phyloP scores from a whole-genome alignment of 1,140 invertebrate genomes.

The Drosophila littoralis region DNA sequence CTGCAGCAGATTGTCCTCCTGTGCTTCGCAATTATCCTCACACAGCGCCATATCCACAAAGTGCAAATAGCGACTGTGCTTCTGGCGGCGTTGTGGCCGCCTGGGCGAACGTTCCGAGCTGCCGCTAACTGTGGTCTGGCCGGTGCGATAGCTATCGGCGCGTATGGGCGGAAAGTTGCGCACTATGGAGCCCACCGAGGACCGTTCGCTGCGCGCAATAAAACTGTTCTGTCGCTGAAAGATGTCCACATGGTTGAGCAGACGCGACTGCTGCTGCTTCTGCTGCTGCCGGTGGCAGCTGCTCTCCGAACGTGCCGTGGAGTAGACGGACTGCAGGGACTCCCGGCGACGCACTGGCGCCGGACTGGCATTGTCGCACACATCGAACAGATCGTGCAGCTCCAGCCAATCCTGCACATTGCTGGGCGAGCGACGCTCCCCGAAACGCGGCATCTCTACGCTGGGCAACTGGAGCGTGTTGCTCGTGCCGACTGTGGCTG shows the following conservation, averaged over 20 bases:
- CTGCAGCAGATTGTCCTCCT: conserved; percentile 78
- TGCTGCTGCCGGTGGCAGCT: conserved; percentile 50
- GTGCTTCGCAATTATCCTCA: conserved; percentile 56
- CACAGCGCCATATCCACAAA: conserved; percentile 72
- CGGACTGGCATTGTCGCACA: conserved; percentile 12
- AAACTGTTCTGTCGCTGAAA: conserved; percentile 80
- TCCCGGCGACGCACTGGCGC: conserved; percentile 53
- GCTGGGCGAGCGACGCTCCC: conserved; percentile 78
- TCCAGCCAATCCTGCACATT: conserved; percentile 83
- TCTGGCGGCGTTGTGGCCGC: conserved; percentile 41
- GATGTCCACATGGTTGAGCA: conserved; percentile 72
- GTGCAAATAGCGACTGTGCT: conserved; percentile 64
- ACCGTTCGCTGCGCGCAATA: conserved; percentile 67
- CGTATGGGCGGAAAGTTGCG: conserved; percentile 74
- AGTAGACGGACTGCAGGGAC: conserved; percentile 64
- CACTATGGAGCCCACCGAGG: conserved; percentile 78
- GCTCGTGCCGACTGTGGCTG: conserved; percentile 14
- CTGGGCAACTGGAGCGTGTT: conserved; percentile 59
- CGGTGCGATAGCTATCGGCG: conserved; percentile 64
- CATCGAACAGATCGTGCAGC: conserved; percentile 76
- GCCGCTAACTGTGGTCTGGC: conserved; percentile 50
- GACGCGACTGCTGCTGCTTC: conserved; percentile 31
- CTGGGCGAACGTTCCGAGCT: conserved; percentile 46
- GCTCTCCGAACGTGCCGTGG: conserved; percentile 69
- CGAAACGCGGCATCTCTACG: conserved; percentile 64